These are phyloP conservation scores for Fratercula arctica DNA, from an alignment of 2,797 vertebrate species.

Conservation along the genomic window DNA sequence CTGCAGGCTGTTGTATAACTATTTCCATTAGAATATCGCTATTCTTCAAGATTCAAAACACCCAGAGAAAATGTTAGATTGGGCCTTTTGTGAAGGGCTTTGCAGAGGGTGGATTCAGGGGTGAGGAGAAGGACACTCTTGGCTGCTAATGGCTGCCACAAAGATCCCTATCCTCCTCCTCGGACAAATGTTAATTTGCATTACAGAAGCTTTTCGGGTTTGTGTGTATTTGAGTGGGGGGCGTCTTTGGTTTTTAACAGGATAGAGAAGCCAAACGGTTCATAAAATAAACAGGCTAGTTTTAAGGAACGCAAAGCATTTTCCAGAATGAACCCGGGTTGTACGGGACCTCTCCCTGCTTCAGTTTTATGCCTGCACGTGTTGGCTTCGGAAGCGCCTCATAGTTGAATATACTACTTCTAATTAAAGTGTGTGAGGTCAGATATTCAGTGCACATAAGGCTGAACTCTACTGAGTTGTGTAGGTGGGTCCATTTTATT, in stretches of 20 bases:
- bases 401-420: not conserved
- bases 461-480: not conserved
- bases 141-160: not conserved
- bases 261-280: constrained; percentile 8
- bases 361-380: not conserved
- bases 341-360: not conserved
- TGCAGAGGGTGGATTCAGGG: not conserved
- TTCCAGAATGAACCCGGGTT: not conserved
- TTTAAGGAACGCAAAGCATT: not conserved
- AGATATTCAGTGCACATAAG: not conserved
- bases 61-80: not conserved
- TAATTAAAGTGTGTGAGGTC: not conserved
- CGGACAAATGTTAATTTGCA: constrained; percentile 36
- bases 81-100: constrained; percentile 7
- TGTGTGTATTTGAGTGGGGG: not conserved
- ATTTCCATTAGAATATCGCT: not conserved
- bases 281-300: not conserved
- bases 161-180: not conserved
- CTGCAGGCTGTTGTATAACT: not conserved
- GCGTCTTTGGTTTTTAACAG: not conserved
- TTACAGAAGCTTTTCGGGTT: not conserved
- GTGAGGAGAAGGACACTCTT: not conserved
- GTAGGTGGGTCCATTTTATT: not conserved
- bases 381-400: not conserved
- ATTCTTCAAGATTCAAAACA: not conserved